phyloP scores from a whole-genome alignment of 2,113 vertebrate genomes.

The Alligator sinensis region DNA sequence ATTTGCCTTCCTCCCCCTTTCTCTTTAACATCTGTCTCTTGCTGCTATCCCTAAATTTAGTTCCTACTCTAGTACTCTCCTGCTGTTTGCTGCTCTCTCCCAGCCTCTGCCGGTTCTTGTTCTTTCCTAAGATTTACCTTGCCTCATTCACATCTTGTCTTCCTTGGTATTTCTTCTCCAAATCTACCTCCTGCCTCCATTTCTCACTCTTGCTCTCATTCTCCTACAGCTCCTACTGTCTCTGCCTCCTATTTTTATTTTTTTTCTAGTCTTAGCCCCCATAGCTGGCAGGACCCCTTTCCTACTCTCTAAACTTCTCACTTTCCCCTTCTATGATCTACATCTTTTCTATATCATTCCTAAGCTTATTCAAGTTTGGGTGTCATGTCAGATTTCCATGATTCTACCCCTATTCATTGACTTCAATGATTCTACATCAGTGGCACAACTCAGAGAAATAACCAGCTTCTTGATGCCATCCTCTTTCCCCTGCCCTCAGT shows the following conservation, averaged over 20 bases:
- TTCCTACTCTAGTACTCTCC: neutral
- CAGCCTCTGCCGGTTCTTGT: neutral
- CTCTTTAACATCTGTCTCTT: neutral
- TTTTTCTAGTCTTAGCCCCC: neutral
- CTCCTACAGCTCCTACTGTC: neutral
- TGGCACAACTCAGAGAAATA: fast-evolving
- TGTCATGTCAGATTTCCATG: neutral
- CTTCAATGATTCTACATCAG: neutral
- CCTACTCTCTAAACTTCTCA: neutral
- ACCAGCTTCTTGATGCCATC: neutral
- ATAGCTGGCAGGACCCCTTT: neutral
- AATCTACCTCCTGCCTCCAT: neutral
- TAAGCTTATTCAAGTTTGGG: neutral
- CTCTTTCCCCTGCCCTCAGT: neutral
- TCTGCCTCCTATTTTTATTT: neutral
- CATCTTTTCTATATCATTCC: neutral
- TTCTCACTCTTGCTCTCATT: neutral
- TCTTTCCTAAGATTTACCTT: neutral
- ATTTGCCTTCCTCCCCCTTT: neutral
- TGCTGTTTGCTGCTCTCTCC: neutral
- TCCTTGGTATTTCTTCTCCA: neutral
- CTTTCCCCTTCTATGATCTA: neutral
- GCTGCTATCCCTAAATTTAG: neutral
- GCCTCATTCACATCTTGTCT: neutral
- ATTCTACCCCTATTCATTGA: neutral